Evolutionary conservation across 2,797 vertebrate genomes (phyloP), one percentile per base, ranked within the genome.

Genomic region (Coendou prehensilis): DNA sequence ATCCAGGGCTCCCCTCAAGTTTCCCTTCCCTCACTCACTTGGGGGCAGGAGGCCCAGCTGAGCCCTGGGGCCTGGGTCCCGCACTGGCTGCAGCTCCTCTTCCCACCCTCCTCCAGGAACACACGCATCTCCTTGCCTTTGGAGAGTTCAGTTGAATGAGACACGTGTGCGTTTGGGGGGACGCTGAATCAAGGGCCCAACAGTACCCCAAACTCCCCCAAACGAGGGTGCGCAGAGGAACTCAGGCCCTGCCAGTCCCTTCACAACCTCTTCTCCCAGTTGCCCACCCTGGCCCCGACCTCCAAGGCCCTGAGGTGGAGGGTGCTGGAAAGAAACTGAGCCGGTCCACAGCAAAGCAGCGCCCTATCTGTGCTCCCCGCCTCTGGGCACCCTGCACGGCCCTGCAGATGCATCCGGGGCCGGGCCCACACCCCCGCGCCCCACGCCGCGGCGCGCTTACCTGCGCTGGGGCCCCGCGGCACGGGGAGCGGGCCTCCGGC

Each of bases 391-490:
- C 82, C 15, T 47, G 23, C 18, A 57, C 22, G 6, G 30, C 5
- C 14, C 1, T 6, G 56, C 20, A 56, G 26, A 45, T 6, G 33
- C 78, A 37, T 26, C 56, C 59, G 5, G 63, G 13, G 28, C 63
- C 28, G 61, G 61, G 17, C 59, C 89, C 88, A 8, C 2, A 33
- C 0, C 0, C 50, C 37, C 1, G 6, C 14, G 6, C 11, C 41
- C 71, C 9, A 3, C 26, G 7, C 57, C 0, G 5, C 14, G 17
- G 75, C 59, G 26, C 5, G n/a, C 98, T 98, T 99, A 99, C 99
- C 99, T 99, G 99, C 99, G 92, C 99, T 99, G 92, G 99, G 99
- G 61, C 99, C 99, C 92, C 99, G 98, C 64, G 99, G 98, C 45
- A 99, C 98, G 13, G 98, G 99, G 92, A 99, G 98, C 41, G 99